A percentile compares a stretch with the other conserved stretches of the same genome.
Conservation (phyloP, 1,140 invertebrate species). For the Nylanderia fulva region DNA sequence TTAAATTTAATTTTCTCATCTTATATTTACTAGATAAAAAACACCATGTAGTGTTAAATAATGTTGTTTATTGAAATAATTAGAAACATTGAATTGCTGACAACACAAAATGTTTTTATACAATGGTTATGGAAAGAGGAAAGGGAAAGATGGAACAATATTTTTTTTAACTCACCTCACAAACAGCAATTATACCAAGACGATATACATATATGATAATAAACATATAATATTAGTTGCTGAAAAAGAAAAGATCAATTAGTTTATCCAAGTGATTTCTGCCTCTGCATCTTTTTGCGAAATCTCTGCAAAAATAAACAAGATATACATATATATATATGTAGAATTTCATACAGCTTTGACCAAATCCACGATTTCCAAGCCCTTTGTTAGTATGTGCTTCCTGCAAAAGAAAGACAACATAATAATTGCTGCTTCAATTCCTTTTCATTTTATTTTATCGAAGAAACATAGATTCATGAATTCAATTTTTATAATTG, state of each 20-base stretch:
- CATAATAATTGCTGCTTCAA: slow-evolving; percentile 39
- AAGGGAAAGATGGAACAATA: slow-evolving; percentile 65
- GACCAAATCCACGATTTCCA: not conserved
- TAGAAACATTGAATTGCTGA: slow-evolving; percentile 64
- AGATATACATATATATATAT: not conserved
- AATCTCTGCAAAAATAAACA: slow-evolving; percentile 58
- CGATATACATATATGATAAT: slow-evolving; percentile 61
- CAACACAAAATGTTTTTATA: slow-evolving; percentile 61
- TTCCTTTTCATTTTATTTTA: slow-evolving; percentile 19
- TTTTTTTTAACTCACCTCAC: slow-evolving; percentile 74
- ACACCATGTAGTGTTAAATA: slow-evolving; percentile 71
- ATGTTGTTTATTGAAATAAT: slow-evolving; percentile 71
- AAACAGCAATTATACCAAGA: slow-evolving; percentile 69
- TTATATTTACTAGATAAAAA: slow-evolving; percentile 65
- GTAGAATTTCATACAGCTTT: not conserved
- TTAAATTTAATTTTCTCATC: not conserved
- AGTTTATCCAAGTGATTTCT: not conserved
- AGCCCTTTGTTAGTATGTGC: not conserved
- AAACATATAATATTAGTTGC: slow-evolving; percentile 56
- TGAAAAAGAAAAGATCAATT: slow-evolving; percentile 66
- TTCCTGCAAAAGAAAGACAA: slow-evolving; percentile 69
- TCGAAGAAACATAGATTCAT: slow-evolving; percentile 75
- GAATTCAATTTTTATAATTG: not conserved
- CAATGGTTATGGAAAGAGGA: slow-evolving; percentile 59
- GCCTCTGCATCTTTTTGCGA: no score